Base-by-base conservation (phyloP, 2,888 invertebrate genomes). In the Epinotia demarniana region DNA sequence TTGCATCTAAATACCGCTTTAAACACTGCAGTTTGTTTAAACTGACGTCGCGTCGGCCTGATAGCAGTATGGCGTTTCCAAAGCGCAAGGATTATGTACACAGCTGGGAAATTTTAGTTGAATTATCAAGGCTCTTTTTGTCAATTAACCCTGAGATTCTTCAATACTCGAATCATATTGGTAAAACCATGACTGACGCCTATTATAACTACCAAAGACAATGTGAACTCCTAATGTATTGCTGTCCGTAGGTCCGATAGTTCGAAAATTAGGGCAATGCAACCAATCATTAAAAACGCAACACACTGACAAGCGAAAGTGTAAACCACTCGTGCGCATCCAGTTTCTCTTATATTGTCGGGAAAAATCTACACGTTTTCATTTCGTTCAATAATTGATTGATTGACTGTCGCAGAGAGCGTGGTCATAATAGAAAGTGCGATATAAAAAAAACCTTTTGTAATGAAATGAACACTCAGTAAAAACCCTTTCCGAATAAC, bases 251-350 rank as follows among this genome's bases (percentile, higher is more conserved):
- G n/a, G 23, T 60, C 23, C 27, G 33, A 18, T 43, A 58, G 43
- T 58, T n/a, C 23, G 27, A n/a, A 69, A 60, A 69, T 69, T 69
- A 58, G 58, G 60, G 19, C 70, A 66, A 63, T 75, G 64, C 60
- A 55, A 77, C 55, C 66, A 73, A 66, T 64, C 49, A 78, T 78
- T 80, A 73, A 79, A 75, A 77, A 80, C 80, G 79, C 78, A 78
- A 75, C 78, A 79, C 78, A 77, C 77, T 78, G 75, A 83, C 80
- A 81, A 86, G 87, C 87, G 91, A 92, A 92, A 92, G 91, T 90
- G 80, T 84, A 82, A 86, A 84, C 83, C 88, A 90, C 89, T 91
- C 89, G 84, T 86, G 91, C 90, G 90, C 90, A 90, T 92, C 90
- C 86, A 88, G 81, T 85, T 85, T 86, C 85, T 83, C 81, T 84